Base-by-base conservation (phyloP, 2,888 invertebrate species). In the Apamea anceps region DNA sequence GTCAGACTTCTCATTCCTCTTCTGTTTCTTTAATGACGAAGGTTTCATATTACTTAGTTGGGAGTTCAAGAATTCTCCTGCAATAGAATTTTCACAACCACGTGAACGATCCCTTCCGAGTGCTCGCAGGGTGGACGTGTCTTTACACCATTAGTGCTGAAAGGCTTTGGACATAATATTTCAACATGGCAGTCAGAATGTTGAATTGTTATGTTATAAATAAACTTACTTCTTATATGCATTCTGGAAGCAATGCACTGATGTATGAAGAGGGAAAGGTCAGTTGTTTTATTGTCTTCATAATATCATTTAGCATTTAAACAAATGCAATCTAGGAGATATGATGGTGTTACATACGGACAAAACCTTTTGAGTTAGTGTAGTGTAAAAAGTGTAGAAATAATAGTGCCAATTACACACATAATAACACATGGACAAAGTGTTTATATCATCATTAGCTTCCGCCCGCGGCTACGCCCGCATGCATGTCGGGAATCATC, bases 151-250 rank as follows among this genome's bases (percentile, higher is more conserved):
- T 67, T 73, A 62, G n/a, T 21, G 6, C 54, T 51, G n/a, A 12
- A 68, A 68, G 74, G 42, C n/a, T 71, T 21, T 67, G 15, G 6
- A 21, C 45, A 75, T 37, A 45, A 77, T n/a, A 37, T 66, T 45
- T 62, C 45, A 65, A 65, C 54, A n/a, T 54, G 54, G 32, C 51
- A 15, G 28, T 54, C 75, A 25, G 2, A 45, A 75, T 67, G 2
- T 54, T 54, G 68, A 54, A 57, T 37, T 54, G 54, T n/a, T 54
- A 42, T 8, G n/a, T 66, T 75, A 57, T 70, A 32, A 75, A 28
- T 70, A 28, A 67, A 70, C 8, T 71, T 60, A 57, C 45, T 75
- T 45, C 12, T 25, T 71, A n/a, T n/a, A 32, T 12, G 10, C 21
- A 21, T 37, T 65, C 32, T 72, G 60, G 32, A 72, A 48, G 37